phyloP scores from a whole-genome alignment of 2,113 vertebrate genomes.

The Octodon degus region DNA sequence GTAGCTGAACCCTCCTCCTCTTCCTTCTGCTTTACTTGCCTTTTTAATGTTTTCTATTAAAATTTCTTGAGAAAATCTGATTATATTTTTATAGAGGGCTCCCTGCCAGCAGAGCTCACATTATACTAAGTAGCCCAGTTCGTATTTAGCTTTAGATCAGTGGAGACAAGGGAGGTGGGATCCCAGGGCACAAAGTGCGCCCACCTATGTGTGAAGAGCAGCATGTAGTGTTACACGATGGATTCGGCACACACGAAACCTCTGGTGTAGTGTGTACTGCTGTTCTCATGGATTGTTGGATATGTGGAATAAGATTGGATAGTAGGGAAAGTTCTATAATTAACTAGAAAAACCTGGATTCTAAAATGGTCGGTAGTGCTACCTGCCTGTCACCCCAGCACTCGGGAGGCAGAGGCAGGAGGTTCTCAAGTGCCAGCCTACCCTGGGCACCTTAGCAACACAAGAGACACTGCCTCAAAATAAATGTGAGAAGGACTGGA shows the following conservation, averaged over 20 bases:
- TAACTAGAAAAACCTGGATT: neutral
- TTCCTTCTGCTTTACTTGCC: constrained; percentile 7
- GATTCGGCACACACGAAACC: neutral
- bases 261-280: neutral
- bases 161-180: neutral
- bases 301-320: neutral
- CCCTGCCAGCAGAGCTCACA: neutral
- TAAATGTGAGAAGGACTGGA: neutral
- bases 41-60: neutral
- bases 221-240: neutral
- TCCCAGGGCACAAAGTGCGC: neutral
- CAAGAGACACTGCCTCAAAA: neutral
- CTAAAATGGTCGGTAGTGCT: neutral
- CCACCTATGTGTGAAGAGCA: neutral
- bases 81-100: constrained; percentile 12
- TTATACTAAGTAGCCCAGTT: neutral
- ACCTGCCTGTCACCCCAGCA: neutral
- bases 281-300: neutral
- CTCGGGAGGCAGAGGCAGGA: neutral
- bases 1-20: neutral
- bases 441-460: neutral
- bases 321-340: neutral
- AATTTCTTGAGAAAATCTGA: constrained; percentile 1
- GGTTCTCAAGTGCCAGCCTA: neutral
- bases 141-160: neutral